A percentile compares a stretch with the other conserved stretches of the same genome.
Evolutionary conservation across 2,797 vertebrate species (phyloP).

Genomic region (Hippoglossus hippoglossus): DNA sequence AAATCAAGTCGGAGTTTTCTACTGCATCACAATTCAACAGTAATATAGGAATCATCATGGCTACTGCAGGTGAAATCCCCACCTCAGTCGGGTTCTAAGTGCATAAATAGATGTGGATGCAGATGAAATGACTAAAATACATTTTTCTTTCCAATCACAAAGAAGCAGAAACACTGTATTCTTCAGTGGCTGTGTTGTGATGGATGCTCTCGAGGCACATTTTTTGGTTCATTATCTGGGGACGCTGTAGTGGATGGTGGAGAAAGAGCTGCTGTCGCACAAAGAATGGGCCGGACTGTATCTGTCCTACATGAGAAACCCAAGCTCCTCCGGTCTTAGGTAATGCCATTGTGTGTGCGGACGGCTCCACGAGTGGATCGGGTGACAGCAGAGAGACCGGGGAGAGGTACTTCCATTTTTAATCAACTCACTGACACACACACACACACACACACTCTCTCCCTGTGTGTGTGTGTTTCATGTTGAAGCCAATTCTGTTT

Average conservation of each 20-base stretch:
- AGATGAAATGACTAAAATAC: neutral
- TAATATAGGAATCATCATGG: neutral
- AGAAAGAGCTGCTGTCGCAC: slow-evolving; percentile 27
- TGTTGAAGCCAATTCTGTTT: neutral
- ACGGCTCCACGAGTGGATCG: slow-evolving; percentile 62
- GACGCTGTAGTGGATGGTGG: neutral
- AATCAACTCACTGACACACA: slow-evolving; percentile 60
- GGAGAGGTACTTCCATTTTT: slow-evolving; percentile 67
- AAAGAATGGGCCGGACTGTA: slow-evolving; percentile 50
- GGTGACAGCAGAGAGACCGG: slow-evolving; percentile 56
- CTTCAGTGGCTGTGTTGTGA: neutral
- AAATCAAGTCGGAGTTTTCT: neutral
- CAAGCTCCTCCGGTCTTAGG: slow-evolving; percentile 69
- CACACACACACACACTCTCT: slow-evolving; percentile 30
- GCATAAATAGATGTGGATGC: neutral
- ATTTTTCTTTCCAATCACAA: neutral
- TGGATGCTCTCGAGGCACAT: neutral
- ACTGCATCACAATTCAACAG: neutral
- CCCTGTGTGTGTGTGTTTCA: slow-evolving; percentile 12
- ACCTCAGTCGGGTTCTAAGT: neutral
- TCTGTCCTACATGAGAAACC: slow-evolving; percentile 67
- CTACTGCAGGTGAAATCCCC: neutral
- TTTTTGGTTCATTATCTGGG: slow-evolving; percentile 14
- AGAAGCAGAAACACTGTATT: neutral
- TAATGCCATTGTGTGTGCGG: slow-evolving; percentile 60